Percentiles rank a stretch among this genome's conserved stretches.
Conservation (phyloP, 35 echinoderm and acorn worm species). For the Diadema setosum region DNA sequence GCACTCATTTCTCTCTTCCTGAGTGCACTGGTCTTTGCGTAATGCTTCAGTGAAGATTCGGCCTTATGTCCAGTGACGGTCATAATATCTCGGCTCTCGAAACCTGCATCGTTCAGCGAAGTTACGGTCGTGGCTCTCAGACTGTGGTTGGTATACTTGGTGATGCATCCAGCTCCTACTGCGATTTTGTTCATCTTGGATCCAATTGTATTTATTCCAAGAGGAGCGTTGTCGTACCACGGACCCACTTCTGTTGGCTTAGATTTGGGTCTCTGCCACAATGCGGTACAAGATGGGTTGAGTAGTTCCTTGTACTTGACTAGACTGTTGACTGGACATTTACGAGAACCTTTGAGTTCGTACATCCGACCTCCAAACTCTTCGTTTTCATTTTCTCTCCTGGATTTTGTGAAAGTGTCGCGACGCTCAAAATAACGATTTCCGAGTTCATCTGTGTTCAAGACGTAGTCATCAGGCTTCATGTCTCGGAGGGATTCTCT, state of each 20-base stretch:
- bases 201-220: no score
- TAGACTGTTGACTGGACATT: slow-evolving; percentile 22
- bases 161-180: neutral
- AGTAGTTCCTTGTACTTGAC: slow-evolving; percentile 11
- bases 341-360: slow-evolving; percentile 1
- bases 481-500: slow-evolving; percentile 26
- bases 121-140: no score
- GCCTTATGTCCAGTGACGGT: no score
- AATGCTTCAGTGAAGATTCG: no score
- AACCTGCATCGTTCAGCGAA: no score
- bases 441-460: neutral
- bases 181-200: neutral
- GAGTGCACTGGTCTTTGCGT: no score
- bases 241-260: neutral
- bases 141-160: no score
- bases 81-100: no score
- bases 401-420: neutral
- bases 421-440: neutral
- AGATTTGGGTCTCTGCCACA: slow-evolving; percentile 24
- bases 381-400: slow-evolving; percentile 12
- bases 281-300: slow-evolving; percentile 26
- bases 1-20: no score
- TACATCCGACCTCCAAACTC: neutral
- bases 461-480: neutral
- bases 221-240: slow-evolving; percentile 28